Base-by-base conservation (phyloP, 30 jellyfish, hydroid and myxozoan genomes). In the Aurelia sp. region DNA sequence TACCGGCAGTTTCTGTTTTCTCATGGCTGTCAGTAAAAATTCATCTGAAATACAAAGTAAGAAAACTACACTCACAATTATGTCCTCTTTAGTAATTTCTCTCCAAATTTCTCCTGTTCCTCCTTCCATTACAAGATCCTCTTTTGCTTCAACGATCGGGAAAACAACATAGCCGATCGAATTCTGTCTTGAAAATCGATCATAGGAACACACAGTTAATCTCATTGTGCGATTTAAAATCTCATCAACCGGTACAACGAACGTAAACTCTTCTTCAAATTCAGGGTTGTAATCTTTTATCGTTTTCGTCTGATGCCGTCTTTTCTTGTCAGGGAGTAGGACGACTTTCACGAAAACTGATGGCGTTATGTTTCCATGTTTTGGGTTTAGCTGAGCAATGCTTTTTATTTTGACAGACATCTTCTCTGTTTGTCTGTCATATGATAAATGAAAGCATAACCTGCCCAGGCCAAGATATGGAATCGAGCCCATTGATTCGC, bases 91-190 rank as follows among this genome's bases (percentile, higher is more conserved):
- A 17, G 92, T 69, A 5, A 93, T 71, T 48, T 88, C 97, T 68
- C 91, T 71, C 98, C 97, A 93, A 4, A 93, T 73, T 35, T 78
- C 98, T 18, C 94, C 98, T 17, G 98, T 77, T 11, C 96, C 98
- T 8, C 82, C 94, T 6, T 78, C 92, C 55, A 35, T 35, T 52
- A 73, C 79, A 11, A 93, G 67, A 13, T 71, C 89, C n/a, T 92
- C 97, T 48, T 63, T 82, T 12, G 86, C 87, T 0, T 93, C 98
- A 18, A 61, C 74, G 17, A 93, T 23, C 6, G 95, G 93, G 16
- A 93, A 68, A 51, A 93, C 85, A n/a, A 88, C 96, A 64, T 87
- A 93, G 1, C 98, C 98, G 15, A 86, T 59, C 20, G 88, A 79
- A 65, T 66, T 82, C 59, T 82, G 96, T 27, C 98, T 73, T 64